Percentiles rank a stretch among this genome's conserved stretches.
phyloP scores from a whole-genome alignment of 2,888 invertebrate genomes.

The Exocentrus adspersus region DNA sequence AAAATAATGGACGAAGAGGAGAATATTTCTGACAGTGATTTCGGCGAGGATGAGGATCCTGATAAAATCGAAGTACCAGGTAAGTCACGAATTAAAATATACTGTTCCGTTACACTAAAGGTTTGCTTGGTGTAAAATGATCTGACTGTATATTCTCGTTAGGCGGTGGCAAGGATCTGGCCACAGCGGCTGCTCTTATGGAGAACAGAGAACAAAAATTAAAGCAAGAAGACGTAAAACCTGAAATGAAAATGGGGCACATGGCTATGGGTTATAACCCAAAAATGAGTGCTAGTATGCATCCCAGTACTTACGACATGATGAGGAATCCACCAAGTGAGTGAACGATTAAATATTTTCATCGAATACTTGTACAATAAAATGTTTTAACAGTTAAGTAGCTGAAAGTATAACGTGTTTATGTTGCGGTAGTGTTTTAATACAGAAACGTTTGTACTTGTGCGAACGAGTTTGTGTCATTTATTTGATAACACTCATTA shows the following conservation, averaged over 20 bases:
- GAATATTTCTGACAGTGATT: constrained; percentile 74
- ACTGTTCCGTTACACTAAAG: too few species aligned
- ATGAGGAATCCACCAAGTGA: constrained; percentile 64
- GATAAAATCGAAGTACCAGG: constrained; percentile 93
- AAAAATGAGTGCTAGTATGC: constrained; percentile 65
- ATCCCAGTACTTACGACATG: constrained; percentile 68
- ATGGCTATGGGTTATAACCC: constrained; percentile 55
- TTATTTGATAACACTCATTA: too few species aligned
- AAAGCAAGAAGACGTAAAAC: constrained; percentile 64
- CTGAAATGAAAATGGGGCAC: constrained; percentile 45
- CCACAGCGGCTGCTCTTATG: constrained; percentile 78
- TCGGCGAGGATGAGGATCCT: constrained; percentile 90
- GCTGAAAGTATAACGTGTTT: too few species aligned
- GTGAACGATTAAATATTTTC: too few species aligned
- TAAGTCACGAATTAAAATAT: constrained; percentile 57
- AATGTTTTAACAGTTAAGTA: too few species aligned
- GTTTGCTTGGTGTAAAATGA: too few species aligned
- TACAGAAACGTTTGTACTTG: too few species aligned
- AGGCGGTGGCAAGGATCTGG: constrained; percentile 89
- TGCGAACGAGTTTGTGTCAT: too few species aligned
- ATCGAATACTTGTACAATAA: too few species aligned
- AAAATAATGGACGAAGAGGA: constrained; percentile 63
- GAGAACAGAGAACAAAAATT: constrained; percentile 54
- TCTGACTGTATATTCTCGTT: constrained; percentile 37
- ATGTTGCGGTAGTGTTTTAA: too few species aligned